Conservation (phyloP, 2,797 vertebrate genomes). For the Bucorvus abyssinicus region DNA sequence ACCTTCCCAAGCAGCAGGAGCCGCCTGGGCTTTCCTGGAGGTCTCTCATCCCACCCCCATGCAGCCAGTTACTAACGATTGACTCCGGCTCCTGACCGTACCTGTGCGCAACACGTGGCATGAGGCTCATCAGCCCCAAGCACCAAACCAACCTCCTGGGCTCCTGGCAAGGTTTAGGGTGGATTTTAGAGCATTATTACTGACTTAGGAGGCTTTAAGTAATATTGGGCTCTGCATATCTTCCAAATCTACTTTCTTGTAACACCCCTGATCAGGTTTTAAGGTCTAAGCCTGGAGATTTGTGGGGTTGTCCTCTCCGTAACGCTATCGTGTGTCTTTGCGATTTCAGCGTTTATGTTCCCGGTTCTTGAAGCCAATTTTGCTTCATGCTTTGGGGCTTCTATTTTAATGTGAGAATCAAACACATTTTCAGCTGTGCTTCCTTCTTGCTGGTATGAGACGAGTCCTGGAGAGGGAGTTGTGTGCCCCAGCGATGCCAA, state of each 20-base stretch:
- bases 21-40: background rate
- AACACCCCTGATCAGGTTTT: constrained; percentile 31
- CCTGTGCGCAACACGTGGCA: background rate
- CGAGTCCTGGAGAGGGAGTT: background rate
- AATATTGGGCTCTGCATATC: constrained; percentile 39
- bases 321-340: background rate
- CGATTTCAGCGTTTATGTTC: background rate
- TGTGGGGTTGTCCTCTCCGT: background rate
- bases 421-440: rapidly evolving
- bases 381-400: background rate
- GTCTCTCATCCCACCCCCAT: background rate
- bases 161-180: constrained; percentile 21
- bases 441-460: rapidly evolving
- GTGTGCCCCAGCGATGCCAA: rapidly evolving
- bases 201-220: constrained; percentile 61
- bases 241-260: constrained; percentile 36
- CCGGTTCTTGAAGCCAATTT: background rate
- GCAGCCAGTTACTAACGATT: background rate
- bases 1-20: background rate
- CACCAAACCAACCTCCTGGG: background rate
- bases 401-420: background rate
- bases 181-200: constrained; percentile 19
- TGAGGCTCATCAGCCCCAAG: background rate
- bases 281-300: constrained; percentile 35
- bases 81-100: background rate